A percentile compares a stretch with the other conserved stretches of the same genome.
phyloP scores from a whole-genome alignment of 2,888 invertebrate species.

The Tenthredo mesomela region DNA sequence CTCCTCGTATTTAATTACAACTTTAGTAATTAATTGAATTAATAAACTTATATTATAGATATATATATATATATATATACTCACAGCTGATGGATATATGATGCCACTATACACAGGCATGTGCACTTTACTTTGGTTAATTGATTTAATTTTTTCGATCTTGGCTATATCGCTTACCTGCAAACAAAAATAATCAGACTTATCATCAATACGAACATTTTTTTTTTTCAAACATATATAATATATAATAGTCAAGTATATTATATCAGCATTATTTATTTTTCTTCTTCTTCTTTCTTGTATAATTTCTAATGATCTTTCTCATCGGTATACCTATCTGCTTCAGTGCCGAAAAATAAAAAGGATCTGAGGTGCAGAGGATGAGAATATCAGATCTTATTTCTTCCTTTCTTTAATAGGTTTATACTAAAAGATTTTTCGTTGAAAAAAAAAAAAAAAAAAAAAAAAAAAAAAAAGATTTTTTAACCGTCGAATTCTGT shows the following conservation, averaged over 20 bases:
- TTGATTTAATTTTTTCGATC: slow-evolving; percentile 11
- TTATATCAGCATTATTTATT: no score
- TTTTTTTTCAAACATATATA: not conserved
- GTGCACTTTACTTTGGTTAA: not conserved
- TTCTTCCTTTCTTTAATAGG: not conserved
- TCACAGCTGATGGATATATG: not conserved
- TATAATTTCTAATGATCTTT: not conserved
- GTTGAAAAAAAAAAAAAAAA: no score
- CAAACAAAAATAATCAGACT: slow-evolving; percentile 19
- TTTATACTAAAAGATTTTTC: no score
- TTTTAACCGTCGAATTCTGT: not conserved
- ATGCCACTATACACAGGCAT: not conserved
- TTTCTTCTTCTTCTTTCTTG: not conserved
- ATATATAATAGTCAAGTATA: no score
- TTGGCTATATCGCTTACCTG: slow-evolving; percentile 42
- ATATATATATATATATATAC: no score
- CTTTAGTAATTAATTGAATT: not conserved
- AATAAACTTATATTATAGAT: not conserved
- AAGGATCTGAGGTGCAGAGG: not conserved
- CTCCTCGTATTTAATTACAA: not conserved
- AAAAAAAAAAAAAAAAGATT: no score
- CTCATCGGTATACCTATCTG: slow-evolving; percentile 6
- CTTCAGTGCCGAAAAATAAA: not conserved
- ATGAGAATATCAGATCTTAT: not conserved
- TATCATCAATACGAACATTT: not conserved